Conservation (phyloP, 2,113 vertebrate genomes). For the Gobio gobio region DNA sequence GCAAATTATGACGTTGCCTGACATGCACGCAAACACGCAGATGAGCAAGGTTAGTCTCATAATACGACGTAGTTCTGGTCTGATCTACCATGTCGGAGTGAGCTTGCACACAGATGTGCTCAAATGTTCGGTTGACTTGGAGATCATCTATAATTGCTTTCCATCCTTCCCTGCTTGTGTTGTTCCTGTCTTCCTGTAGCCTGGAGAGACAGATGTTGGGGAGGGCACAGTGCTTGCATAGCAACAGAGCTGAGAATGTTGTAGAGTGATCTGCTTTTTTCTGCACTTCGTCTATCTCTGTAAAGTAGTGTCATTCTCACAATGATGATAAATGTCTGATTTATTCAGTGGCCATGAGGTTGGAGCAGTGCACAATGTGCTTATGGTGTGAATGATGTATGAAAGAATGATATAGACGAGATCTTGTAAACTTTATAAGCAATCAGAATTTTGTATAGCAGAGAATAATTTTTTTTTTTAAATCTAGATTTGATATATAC, state of each 20-base stretch:
- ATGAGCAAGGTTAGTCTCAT: not conserved
- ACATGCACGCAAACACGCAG: not conserved
- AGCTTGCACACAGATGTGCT: not conserved
- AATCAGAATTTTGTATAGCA: not conserved
- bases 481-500: not conserved
- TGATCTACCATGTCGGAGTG: not conserved
- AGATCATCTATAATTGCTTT: constrained; percentile 24
- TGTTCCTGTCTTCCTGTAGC: constrained; percentile 34
- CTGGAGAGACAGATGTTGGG: constrained; percentile 12
- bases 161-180: constrained; percentile 18
- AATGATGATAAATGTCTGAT: not conserved
- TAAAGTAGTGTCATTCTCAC: not conserved
- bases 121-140: not conserved
- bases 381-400: not conserved
- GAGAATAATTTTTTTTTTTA: not conserved
- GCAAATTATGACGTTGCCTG: not conserved
- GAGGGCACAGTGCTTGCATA: constrained; percentile 49
- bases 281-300: not conserved
- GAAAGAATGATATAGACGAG: not conserved
- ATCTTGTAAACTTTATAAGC: too few relatives aligned
- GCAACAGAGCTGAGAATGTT: constrained; percentile 51
- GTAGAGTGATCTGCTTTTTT: not conserved
- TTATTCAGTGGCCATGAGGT: not conserved
- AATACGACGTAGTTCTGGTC: not conserved
- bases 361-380: not conserved